phyloP scores from a whole-genome alignment of 2,113 vertebrate species.

The Centropus bengalensis region DNA sequence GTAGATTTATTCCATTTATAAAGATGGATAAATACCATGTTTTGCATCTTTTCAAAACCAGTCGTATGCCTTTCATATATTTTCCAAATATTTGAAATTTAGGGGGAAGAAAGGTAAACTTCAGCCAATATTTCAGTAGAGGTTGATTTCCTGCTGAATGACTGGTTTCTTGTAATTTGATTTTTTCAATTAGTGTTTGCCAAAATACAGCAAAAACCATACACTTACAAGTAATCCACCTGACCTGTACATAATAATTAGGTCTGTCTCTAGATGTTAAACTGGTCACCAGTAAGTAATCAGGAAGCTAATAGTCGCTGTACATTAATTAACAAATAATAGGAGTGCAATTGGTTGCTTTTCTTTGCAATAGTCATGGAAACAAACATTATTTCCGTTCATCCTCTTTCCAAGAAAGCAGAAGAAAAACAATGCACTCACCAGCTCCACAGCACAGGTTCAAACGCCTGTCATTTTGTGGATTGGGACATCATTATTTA shows the following conservation, averaged over 20 bases:
- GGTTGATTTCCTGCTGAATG: background rate
- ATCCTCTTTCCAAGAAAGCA: background rate
- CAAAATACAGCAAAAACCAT: constrained; percentile 8
- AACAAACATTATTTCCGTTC: background rate
- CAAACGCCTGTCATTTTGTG: background rate
- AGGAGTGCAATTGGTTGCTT: background rate
- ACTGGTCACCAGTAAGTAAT: background rate
- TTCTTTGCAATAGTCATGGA: background rate
- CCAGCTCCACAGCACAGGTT: fast-evolving
- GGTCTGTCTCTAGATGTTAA: background rate
- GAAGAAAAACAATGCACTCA: background rate
- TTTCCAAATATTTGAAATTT: background rate
- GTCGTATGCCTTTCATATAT: background rate
- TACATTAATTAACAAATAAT: background rate
- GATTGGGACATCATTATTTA: background rate
- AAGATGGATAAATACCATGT: background rate
- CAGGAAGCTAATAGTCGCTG: background rate
- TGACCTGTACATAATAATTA: background rate
- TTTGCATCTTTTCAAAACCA: background rate
- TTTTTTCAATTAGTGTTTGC: background rate
- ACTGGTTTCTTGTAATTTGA: background rate
- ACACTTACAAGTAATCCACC: background rate
- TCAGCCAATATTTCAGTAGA: background rate
- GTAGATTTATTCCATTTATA: background rate
- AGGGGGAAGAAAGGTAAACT: background rate